Base-by-base conservation (phyloP, 2,888 invertebrate species). In the Diarsia mendica region DNA sequence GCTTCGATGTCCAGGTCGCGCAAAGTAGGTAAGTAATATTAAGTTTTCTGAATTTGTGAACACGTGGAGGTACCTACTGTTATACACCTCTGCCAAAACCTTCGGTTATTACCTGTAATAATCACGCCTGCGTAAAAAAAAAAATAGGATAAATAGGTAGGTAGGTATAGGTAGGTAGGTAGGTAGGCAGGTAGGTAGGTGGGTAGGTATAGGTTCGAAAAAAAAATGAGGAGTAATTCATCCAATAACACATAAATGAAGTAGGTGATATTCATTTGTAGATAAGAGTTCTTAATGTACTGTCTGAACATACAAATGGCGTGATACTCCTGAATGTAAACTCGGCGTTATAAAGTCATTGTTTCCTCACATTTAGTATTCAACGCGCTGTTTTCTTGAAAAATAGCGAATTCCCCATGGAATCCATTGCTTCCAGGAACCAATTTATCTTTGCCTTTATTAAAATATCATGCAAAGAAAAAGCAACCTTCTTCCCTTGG, bases 331-430 rank as follows among this genome's bases (percentile, higher is more conserved):
- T 77, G 86, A 86, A 87, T 84, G 75, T 76, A 71, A 79, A 78
- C 70, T 75, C 71, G 0, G 69, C 80, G 83, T 83, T 89, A 90
- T 90, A 88, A 91, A 90, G 83, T 88, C 83, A 81, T 86, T 87
- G 88, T 90, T 87, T 80, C 83, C 79, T 73, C 72, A 80, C 87
- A 90, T 91, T 92, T 73, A 89, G 90, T 91, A 94, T 94, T 94
- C 94, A 91, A 84, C 76, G 85, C 90, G 90, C 85, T 89, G 92
- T 93, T 93, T 91, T 88, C 89, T 83, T 93, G 94, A 94, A 93
- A 94, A 93, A 94, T 94, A 88, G 89, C 76, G 80, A 87, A 92
- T 87, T 91, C 93, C 91, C 93, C 60, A 76, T 84, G 90, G 93
- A 91, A 89, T 88, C 83, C 87, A 90, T 90, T 91, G 82, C 87